A percentile compares a stretch with the other conserved stretches of the same genome.
phyloP scores from a whole-genome alignment of 1,140 invertebrate genomes.

The Achatina immaculata region DNA sequence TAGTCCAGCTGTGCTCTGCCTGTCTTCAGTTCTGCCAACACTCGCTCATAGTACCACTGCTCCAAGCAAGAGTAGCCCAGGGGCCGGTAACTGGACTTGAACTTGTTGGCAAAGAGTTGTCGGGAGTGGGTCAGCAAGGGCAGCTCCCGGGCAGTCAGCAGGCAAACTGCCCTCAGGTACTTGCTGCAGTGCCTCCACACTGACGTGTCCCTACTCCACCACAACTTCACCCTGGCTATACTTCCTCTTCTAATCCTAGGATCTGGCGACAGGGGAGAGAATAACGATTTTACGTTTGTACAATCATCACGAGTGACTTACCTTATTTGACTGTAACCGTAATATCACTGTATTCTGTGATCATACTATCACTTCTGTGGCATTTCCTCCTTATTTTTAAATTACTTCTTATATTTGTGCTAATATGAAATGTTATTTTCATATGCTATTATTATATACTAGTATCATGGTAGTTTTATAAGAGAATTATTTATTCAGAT shows the following conservation, averaged over 20 bases:
- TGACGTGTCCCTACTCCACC: constrained; percentile 36
- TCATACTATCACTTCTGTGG: too few species aligned
- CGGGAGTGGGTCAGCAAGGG: constrained; percentile 25
- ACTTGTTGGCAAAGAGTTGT: constrained; percentile 51
- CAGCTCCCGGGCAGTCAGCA: constrained; percentile 47
- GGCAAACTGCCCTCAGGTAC: constrained; percentile 44
- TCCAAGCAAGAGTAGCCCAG: constrained; percentile 44
- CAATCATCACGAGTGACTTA: not conserved
- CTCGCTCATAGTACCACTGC: constrained; percentile 42
- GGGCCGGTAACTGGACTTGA: constrained; percentile 34
- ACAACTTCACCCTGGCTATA: constrained; percentile 41
- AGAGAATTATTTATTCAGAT: too few species aligned
- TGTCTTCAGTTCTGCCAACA: not conserved
- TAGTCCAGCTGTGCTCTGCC: not conserved
- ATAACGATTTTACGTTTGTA: not conserved
- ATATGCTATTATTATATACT: too few species aligned
- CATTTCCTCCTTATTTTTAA: too few species aligned
- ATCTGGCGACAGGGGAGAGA: not conserved
- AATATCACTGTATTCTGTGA: too few species aligned
- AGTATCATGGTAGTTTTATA: too few species aligned
- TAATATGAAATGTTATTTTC: too few species aligned
- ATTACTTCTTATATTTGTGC: too few species aligned
- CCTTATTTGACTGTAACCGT: too few species aligned
- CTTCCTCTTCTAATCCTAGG: constrained; percentile 26
- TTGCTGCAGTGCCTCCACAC: constrained; percentile 27